phyloP scores from a whole-genome alignment of 1,140 invertebrate species.

The Parasteatoda tepidariorum region DNA sequence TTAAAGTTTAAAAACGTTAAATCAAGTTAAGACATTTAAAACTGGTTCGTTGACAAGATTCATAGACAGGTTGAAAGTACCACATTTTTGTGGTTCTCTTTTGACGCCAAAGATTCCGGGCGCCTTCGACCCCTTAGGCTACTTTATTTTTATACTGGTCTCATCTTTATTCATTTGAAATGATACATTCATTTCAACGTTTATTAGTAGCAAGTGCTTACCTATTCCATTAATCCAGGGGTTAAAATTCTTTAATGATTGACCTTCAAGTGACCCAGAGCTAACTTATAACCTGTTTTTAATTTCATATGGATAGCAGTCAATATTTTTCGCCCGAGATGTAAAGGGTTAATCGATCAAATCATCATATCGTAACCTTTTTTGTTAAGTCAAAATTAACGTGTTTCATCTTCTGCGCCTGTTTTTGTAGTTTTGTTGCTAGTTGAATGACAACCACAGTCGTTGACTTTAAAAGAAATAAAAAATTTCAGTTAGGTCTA shows the following conservation, averaged over 20 bases:
- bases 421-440: too few species aligned
- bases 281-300: neutral
- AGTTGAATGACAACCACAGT: too few species aligned
- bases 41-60: slow-evolving; percentile 41
- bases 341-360: too few species aligned
- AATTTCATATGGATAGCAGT: too few species aligned
- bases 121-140: slow-evolving; percentile 22
- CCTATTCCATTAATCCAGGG: neutral
- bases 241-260: neutral
- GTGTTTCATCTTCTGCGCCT: too few species aligned
- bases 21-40: slow-evolving; percentile 4
- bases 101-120: slow-evolving; percentile 23
- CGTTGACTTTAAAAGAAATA: too few species aligned
- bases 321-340: too few species aligned
- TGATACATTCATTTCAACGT: neutral
- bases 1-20: too few species aligned
- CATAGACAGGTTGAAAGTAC: slow-evolving; percentile 24
- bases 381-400: too few species aligned
- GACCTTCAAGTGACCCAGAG: neutral
- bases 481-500: too few species aligned
- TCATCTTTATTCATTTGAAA: slow-evolving; percentile 33
- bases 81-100: slow-evolving; percentile 12
- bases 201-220: neutral
- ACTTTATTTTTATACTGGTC: neutral
- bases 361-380: too few species aligned